phyloP scores from a whole-genome alignment of 2,113 vertebrate species.

The Amphilophus citrinellus region DNA sequence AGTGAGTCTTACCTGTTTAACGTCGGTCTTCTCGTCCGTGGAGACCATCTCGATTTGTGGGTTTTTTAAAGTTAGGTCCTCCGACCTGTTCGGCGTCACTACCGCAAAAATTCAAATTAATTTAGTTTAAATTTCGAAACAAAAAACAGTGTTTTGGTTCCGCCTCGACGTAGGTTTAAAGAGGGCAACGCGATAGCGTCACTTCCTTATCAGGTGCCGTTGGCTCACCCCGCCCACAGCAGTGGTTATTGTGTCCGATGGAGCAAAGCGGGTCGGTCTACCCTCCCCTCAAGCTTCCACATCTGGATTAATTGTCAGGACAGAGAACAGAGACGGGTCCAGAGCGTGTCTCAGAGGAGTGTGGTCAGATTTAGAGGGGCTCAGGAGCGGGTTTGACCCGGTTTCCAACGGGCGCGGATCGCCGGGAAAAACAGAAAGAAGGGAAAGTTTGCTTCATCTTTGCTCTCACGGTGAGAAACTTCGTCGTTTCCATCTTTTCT shows the following conservation, averaged over 20 bases:
- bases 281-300: background rate
- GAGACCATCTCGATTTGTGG: slow-evolving; percentile 45
- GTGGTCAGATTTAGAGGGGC: background rate
- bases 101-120: background rate
- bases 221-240: slow-evolving; percentile 45
- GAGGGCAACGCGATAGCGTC: slow-evolving; percentile 64
- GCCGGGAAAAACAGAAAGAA: background rate
- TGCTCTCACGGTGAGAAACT: slow-evolving; percentile 40
- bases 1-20: slow-evolving; percentile 55
- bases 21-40: slow-evolving; percentile 57
- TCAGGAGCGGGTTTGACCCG: background rate
- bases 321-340: background rate
- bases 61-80: background rate
- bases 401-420: background rate
- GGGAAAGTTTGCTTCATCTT: slow-evolving; percentile 53
- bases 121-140: background rate
- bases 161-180: slow-evolving; percentile 55
- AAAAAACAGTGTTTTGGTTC: slow-evolving; percentile 13
- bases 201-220: slow-evolving; percentile 65
- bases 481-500: background rate
- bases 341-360: background rate
- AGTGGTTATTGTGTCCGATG: slow-evolving; percentile 39
- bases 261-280: background rate
- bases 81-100: too few relatives aligned
- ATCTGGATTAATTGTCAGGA: background rate